Evolutionary conservation across 2,113 vertebrate species (phyloP), one percentile per base, ranked within the genome.

Genomic region (Ophthalmolycus amberensis): DNA sequence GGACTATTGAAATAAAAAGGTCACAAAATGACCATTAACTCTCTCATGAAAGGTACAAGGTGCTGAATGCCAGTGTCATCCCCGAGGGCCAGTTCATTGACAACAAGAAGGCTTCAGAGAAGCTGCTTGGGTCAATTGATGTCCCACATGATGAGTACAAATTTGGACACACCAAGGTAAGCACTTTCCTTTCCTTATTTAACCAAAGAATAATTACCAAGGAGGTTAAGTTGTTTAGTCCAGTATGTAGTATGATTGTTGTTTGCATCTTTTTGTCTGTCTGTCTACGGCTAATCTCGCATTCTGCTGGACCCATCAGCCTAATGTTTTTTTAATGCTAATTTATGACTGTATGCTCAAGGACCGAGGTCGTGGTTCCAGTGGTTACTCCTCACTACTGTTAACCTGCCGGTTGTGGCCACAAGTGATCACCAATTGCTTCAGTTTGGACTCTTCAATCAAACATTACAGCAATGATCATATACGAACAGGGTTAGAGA

Each of bases 51-150:
- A 92, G 91, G 34, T 92, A 92, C 85, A 92, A 92, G 84, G 91
- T 92, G 9, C 68, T 92, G 77, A 92, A 92, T 87, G 89, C 91
- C 65, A 89, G 91, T 58, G 85, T 90, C 66, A 90, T 90, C 29
- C 87, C 87, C 48, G 86, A 88, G 10, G 84, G 84, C 2, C 80
- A 86, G 60, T 86, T 85, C 66, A 86, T 86, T 72, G 85, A 87
- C 32, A 87, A 88, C 79, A 88, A 88, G 79, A 88, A 88, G 63
- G 86, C 86, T 72, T 74, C 86, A 58, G 86, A 88, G 79, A 90
- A 90, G 82, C 79, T 90, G 64, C 89, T 90, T 54, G 89, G 89
- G 0, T 91, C 90, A 38, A 89, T 91, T 72, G 90, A 91, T 83
- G 27, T 91, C 58, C n/a, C 75, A 72, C 90, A 91, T 10, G 90